phyloP scores from a whole-genome alignment of 2,113 vertebrate genomes.

The Ciconia maguari region DNA sequence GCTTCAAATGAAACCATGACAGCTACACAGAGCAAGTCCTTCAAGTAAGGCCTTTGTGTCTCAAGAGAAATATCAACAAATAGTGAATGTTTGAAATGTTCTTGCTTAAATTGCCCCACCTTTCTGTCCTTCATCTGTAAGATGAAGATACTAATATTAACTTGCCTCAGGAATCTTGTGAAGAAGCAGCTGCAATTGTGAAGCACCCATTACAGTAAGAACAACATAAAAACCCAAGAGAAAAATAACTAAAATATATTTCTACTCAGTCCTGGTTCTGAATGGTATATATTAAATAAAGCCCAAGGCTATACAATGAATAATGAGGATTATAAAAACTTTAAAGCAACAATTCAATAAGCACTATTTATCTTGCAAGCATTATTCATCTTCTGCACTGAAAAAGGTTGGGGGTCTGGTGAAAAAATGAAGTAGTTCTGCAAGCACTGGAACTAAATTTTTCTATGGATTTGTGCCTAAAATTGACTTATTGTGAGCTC shows the following conservation, averaged over 20 bases:
- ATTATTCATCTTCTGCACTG: background rate
- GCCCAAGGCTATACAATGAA: background rate
- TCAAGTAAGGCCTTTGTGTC: background rate
- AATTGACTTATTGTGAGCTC: background rate
- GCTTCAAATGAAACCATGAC: background rate
- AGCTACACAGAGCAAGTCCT: background rate
- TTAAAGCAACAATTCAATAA: background rate
- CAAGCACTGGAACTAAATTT: background rate
- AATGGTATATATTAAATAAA: background rate
- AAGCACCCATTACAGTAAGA: background rate
- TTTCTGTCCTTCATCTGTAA: background rate
- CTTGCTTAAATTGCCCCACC: background rate
- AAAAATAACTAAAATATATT: background rate
- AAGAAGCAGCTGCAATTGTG: background rate
- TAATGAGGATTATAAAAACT: background rate
- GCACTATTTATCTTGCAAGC: background rate
- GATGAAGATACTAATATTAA: background rate
- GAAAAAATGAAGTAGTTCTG: background rate
- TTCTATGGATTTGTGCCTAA: background rate
- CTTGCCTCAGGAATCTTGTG: background rate
- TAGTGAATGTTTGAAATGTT: background rate
- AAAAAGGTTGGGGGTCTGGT: background rate
- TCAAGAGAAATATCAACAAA: background rate
- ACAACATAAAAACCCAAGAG: background rate
- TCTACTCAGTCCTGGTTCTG: background rate